Conservation (phyloP, 2,113 vertebrate species). For the Blennius ocellaris region DNA sequence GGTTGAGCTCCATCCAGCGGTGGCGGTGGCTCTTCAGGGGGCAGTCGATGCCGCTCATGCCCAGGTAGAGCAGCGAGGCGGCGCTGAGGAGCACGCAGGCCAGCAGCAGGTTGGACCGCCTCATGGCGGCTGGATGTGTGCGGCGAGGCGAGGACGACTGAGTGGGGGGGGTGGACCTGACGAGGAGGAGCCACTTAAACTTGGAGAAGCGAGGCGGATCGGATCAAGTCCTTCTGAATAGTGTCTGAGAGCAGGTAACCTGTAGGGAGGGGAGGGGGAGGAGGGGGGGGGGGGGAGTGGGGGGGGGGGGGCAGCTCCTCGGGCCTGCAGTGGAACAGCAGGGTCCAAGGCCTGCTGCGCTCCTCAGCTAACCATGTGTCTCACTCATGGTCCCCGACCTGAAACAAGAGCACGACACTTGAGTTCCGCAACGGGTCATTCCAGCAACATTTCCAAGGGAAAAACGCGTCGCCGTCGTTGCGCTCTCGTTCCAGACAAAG, state of each 20-base stretch:
- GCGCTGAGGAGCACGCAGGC: conserved; percentile 90
- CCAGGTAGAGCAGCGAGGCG: conserved; percentile 90
- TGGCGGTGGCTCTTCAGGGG: conserved; percentile 88
- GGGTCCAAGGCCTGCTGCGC: conserved; percentile 24
- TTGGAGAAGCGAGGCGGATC: no score
- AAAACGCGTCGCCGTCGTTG: no score
- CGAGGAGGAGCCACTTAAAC: neutral
- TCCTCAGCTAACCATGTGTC: conserved; percentile 29
- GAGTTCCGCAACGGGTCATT: no score
- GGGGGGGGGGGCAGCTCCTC: no score
- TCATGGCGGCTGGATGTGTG: conserved; percentile 56
- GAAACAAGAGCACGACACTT: no score
- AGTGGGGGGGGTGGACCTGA: neutral
- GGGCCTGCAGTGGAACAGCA: conserved; percentile 23
- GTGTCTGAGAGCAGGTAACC: no score
- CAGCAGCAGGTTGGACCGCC: conserved; percentile 82
- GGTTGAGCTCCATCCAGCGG: conserved; percentile 67
- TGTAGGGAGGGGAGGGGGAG: neutral
- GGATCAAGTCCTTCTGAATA: no score
- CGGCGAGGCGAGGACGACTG: conserved; percentile 16
- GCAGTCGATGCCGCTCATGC: conserved; percentile 91
- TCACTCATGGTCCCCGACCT: conserved; percentile 49
- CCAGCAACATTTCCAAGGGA: no score
- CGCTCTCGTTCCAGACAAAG: no score
- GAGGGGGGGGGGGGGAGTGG: neutral